Evolutionary conservation across 2,113 vertebrate species (phyloP).

Genomic region (Arizona elegans): DNA sequence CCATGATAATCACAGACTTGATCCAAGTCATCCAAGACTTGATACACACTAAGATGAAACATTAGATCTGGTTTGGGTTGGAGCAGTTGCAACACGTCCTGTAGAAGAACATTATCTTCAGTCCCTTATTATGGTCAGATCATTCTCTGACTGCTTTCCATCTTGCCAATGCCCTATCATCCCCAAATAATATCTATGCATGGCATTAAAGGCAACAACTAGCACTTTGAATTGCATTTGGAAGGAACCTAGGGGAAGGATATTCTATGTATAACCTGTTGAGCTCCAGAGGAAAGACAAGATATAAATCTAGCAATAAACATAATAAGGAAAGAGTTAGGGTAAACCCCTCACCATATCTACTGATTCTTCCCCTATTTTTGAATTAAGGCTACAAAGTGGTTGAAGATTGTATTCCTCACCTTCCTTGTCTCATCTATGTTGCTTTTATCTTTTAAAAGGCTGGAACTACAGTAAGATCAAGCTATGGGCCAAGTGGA

Average conservation of each 20-base stretch:
- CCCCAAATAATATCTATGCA: neutral
- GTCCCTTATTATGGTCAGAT: neutral
- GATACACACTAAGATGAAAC: neutral
- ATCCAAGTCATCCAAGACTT: neutral
- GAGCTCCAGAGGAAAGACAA: neutral
- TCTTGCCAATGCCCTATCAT: neutral
- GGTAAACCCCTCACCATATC: neutral
- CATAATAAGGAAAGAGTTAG: neutral
- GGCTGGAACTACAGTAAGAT: neutral
- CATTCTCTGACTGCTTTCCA: neutral
- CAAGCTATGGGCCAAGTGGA: slow-evolving; percentile 52
- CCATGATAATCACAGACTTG: neutral
- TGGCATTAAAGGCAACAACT: neutral
- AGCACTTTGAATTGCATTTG: neutral
- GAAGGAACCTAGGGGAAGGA: neutral
- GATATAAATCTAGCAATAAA: neutral
- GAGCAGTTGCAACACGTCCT: neutral
- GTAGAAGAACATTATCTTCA: neutral
- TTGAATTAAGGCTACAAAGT: neutral
- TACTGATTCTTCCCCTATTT: neutral
- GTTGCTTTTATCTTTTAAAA: neutral
- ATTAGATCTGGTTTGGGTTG: neutral
- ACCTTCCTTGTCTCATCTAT: accelerated
- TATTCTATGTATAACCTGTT: neutral
- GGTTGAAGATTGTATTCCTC: neutral